Percentiles rank a stretch among this genome's conserved stretches.
Conservation (phyloP, 2,888 invertebrate species). For the Hypsopygia costalis region DNA sequence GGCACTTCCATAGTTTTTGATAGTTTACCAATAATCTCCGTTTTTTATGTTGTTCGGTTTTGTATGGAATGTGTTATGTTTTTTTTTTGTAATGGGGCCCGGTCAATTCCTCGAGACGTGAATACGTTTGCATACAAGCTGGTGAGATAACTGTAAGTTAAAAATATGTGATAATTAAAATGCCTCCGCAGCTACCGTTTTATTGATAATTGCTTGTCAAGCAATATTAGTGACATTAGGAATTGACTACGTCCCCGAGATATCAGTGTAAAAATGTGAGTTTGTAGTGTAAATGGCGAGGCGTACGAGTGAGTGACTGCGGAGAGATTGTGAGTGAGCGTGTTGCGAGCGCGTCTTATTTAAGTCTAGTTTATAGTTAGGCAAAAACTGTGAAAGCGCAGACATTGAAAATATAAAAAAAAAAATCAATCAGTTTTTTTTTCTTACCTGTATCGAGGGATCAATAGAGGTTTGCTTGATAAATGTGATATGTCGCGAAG, state of each 20-base stretch:
- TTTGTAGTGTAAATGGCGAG: slow-evolving; percentile 58
- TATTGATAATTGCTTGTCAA: slow-evolving; percentile 40
- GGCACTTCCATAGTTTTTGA: slow-evolving; percentile 42
- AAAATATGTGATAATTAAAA: slow-evolving; percentile 57
- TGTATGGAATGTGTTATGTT: slow-evolving; percentile 68
- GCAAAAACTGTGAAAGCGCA: slow-evolving; percentile 63
- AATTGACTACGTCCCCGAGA: slow-evolving; percentile 65
- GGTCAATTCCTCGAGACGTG: slow-evolving; percentile 60
- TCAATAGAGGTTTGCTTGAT: slow-evolving; percentile 53
- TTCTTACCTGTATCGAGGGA: slow-evolving; percentile 70
- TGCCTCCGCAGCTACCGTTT: slow-evolving; percentile 55
- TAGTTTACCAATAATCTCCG: slow-evolving; percentile 37
- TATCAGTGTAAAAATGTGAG: slow-evolving; percentile 67
- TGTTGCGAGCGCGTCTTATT: slow-evolving; percentile 39
- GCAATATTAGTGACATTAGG: slow-evolving; percentile 49
- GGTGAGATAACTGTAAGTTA: slow-evolving; percentile 29
- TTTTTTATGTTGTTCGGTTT: slow-evolving; percentile 54
- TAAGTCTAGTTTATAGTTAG: slow-evolving; percentile 78
- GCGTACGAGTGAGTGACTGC: slow-evolving; percentile 31
- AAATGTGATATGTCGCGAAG: slow-evolving; percentile 69
- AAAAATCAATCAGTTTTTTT: slow-evolving; percentile 41
- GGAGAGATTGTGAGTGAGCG: slow-evolving; percentile 44
- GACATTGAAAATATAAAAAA: slow-evolving; percentile 10
- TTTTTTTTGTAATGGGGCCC: slow-evolving; percentile 58
- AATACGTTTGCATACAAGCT: slow-evolving; percentile 26